Percentiles rank a stretch among this genome's conserved stretches.
Conservation (phyloP, 2,113 vertebrate species). For the Apeltes quadracus region DNA sequence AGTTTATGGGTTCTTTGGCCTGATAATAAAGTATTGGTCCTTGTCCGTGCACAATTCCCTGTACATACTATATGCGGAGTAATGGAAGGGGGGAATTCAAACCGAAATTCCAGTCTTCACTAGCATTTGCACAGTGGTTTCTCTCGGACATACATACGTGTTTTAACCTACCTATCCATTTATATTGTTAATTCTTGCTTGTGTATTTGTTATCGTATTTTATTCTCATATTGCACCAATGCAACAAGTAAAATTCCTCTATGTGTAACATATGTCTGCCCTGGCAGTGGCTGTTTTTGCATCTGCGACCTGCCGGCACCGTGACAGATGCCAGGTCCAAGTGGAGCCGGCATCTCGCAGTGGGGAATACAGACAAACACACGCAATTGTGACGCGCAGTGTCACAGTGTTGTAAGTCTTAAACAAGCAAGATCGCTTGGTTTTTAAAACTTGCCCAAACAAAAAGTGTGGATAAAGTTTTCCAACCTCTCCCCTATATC, state of each 20-base stretch:
- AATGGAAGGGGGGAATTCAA: constrained; percentile 62
- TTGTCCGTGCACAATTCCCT: not conserved
- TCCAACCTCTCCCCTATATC: constrained; percentile 2
- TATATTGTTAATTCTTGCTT: too few species aligned
- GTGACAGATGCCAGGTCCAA: constrained; percentile 66
- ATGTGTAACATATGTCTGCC: constrained; percentile 25
- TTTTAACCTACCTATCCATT: too few species aligned
- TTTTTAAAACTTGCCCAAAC: constrained; percentile 31
- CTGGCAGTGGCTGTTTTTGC: constrained; percentile 61
- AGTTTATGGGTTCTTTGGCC: not conserved
- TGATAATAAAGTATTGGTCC: not conserved
- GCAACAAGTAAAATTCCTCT: too few species aligned
- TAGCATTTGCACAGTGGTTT: not conserved
- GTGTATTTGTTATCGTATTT: too few species aligned
- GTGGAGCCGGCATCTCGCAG: constrained; percentile 59
- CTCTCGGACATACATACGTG: too few species aligned
- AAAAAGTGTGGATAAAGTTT: constrained; percentile 34
- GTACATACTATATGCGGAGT: constrained; percentile 34
- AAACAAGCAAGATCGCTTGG: not conserved
- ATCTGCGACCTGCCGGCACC: constrained; percentile 53
- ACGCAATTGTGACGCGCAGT: constrained; percentile 3
- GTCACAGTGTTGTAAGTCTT: not conserved
- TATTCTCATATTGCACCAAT: too few species aligned
- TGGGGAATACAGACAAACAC: constrained; percentile 26
- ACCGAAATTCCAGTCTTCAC: constrained; percentile 47